phyloP scores from a whole-genome alignment of 2,888 invertebrate genomes.

The Lithodes maja region DNA sequence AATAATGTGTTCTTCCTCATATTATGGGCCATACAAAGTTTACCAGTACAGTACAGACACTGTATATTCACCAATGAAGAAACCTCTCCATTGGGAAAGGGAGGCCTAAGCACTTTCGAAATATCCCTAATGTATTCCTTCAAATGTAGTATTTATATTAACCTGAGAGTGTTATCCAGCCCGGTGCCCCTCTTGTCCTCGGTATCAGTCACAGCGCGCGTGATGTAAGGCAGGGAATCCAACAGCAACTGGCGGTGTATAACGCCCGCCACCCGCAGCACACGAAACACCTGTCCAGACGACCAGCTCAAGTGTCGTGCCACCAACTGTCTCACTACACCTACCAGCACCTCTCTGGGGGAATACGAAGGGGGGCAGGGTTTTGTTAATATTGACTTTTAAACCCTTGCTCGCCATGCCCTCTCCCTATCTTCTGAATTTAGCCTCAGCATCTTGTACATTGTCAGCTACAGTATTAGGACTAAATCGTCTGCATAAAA shows the following conservation, averaged over 20 bases:
- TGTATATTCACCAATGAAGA: background rate
- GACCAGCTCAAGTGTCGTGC: conserved; percentile 59
- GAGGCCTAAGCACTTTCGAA: background rate
- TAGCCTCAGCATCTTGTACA: no score
- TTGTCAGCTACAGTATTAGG: no score
- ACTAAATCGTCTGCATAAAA: no score
- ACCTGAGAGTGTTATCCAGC: conserved; percentile 63
- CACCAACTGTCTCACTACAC: conserved; percentile 44
- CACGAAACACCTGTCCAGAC: conserved; percentile 51
- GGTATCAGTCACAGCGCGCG: conserved; percentile 42
- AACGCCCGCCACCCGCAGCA: conserved; percentile 54
- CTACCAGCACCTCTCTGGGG: conserved; percentile 36
- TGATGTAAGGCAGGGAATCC: conserved; percentile 56
- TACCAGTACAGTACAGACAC: no score
- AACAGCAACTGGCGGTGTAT: conserved; percentile 41
- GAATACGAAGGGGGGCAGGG: background rate
- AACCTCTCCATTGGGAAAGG: background rate
- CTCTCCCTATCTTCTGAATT: no score
- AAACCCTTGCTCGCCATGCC: no score
- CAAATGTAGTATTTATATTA: background rate
- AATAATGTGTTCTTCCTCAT: no score
- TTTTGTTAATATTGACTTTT: no score
- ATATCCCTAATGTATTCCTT: no score
- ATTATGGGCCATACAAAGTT: no score
- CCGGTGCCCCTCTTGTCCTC: conserved; percentile 68